Evolutionary conservation across 2,888 invertebrate genomes (phyloP).

Genomic region (Reticulitermes lucifugus): DNA sequence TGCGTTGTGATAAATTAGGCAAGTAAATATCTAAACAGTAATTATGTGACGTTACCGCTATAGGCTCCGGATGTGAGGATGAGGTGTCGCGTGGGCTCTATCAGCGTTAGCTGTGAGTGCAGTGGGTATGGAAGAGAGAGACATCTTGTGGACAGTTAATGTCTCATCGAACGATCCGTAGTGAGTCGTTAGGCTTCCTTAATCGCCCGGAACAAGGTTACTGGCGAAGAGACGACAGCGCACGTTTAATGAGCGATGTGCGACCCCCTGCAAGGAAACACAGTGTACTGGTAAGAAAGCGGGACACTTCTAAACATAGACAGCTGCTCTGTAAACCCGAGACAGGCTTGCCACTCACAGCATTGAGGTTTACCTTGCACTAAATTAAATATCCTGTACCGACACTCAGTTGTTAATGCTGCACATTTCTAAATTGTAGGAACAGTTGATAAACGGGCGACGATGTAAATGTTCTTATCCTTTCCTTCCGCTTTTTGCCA

Average conservation of each 20-base stretch:
- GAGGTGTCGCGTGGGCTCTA: neutral
- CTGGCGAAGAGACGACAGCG: neutral
- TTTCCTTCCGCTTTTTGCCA: no score
- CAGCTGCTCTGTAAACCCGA: neutral
- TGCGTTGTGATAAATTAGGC: no score
- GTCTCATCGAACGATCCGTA: constrained; percentile 48
- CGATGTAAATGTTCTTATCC: no score
- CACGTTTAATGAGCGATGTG: constrained; percentile 38
- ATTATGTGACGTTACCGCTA: no score
- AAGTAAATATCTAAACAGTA: no score
- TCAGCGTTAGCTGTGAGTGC: neutral
- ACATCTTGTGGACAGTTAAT: constrained; percentile 45
- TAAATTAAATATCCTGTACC: no score
- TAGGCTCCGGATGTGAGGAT: no score
- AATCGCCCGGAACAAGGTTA: constrained; percentile 49
- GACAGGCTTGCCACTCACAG: no score
- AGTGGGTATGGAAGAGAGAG: neutral
- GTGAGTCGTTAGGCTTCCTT: constrained; percentile 47
- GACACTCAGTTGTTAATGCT: no score
- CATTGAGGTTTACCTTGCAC: no score
- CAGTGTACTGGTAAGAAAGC: neutral
- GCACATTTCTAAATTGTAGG: no score
- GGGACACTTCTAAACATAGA: neutral
- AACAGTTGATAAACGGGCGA: no score
- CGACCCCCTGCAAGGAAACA: neutral